Percentiles rank a stretch among this genome's conserved stretches.
phyloP scores from a whole-genome alignment of 2,888 invertebrate species.

The Suillia variegata region DNA sequence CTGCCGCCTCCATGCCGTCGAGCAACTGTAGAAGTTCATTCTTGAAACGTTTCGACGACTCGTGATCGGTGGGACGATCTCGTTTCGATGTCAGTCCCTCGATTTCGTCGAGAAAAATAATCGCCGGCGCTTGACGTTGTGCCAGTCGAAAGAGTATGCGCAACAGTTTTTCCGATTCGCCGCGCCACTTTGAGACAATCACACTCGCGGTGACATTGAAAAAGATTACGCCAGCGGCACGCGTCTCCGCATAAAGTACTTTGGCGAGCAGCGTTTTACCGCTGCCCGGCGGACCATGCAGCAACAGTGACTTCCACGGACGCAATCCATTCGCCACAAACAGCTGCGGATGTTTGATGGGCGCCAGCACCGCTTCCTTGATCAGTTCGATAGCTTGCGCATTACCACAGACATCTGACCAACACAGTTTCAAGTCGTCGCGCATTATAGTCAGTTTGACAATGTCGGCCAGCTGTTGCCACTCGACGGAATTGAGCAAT shows the following conservation, averaged over 20 bases:
- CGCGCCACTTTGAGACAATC: conserved; percentile 94
- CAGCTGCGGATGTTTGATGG: conserved; percentile 73
- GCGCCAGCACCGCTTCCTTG: conserved; percentile 86
- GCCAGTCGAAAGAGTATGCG: conserved; percentile 88
- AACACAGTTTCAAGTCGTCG: conserved; percentile 70
- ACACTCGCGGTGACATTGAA: conserved; percentile 90
- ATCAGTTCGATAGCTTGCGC: conserved; percentile 75
- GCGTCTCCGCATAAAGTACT: conserved; percentile 82
- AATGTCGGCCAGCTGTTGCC: conserved; percentile 52
- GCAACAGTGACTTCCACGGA: conserved; percentile 82
- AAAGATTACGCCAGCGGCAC: conserved; percentile 73
- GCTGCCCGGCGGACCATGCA: conserved; percentile 69
- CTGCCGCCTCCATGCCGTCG: conserved; percentile 73
- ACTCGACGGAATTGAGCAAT: conserved; percentile 42
- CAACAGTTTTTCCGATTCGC: conserved; percentile 92
- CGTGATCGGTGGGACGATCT: conserved; percentile 74
- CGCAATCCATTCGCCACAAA: conserved; percentile 72
- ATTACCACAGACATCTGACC: conserved; percentile 83
- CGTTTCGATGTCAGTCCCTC: conserved; percentile 79
- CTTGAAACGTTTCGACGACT: conserved; percentile 85
- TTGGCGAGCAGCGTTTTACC: conserved; percentile 91
- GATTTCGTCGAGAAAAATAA: conserved; percentile 92
- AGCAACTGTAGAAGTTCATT: conserved; percentile 86
- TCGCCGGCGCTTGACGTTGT: conserved; percentile 81
- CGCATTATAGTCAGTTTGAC: conserved; percentile 61